phyloP scores from a whole-genome alignment of 2,888 invertebrate species.

The Sphaerophoria taeniata region DNA sequence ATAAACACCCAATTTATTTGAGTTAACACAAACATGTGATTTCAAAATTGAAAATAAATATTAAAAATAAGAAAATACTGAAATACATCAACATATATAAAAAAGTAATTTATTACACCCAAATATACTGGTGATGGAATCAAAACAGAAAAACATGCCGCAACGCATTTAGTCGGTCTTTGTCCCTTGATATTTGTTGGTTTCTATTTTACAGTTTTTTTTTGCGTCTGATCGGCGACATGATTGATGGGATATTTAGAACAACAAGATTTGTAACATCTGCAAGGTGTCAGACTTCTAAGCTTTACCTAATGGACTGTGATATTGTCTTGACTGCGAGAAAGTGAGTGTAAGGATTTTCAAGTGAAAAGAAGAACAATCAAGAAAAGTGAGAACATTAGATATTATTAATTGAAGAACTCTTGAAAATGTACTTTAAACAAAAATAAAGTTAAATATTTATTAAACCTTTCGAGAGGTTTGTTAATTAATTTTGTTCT shows the following conservation, averaged over 20 bases:
- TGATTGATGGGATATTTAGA: slow-evolving; percentile 69
- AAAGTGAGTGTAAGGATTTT: background rate
- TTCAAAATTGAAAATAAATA: background rate
- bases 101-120: slow-evolving; percentile 21
- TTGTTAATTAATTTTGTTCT: no score
- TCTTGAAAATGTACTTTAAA: background rate
- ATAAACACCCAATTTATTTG: slow-evolving; percentile 19
- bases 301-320: slow-evolving; percentile 42
- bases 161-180: background rate
- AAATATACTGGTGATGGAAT: slow-evolving; percentile 2
- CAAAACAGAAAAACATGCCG: slow-evolving; percentile 18
- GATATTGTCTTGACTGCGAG: slow-evolving; percentile 20
- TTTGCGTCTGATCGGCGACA: slow-evolving; percentile 18
- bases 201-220: background rate
- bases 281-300: slow-evolving; percentile 53
- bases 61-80: background rate
- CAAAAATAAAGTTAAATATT: no score
- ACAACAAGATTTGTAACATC: slow-evolving; percentile 59
- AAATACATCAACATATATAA: background rate
- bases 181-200: background rate
- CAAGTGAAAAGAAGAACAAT: background rate
- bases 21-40: background rate
- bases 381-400: background rate
- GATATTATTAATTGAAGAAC: background rate
- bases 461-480: no score